phyloP scores from a whole-genome alignment of 2,888 invertebrate genomes.

The Smittia sp. region DNA sequence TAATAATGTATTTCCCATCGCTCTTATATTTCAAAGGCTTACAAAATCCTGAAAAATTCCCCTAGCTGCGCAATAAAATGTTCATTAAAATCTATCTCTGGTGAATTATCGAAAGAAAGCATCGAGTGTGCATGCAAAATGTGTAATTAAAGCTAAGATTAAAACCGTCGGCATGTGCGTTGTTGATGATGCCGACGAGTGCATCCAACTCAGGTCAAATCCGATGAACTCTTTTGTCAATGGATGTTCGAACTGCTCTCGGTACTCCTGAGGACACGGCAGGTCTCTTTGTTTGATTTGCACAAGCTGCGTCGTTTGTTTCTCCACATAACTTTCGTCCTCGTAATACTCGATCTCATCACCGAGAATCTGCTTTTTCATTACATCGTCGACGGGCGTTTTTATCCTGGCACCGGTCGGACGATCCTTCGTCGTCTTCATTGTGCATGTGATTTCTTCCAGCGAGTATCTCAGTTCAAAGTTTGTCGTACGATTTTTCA shows the following conservation, averaged over 20 bases:
- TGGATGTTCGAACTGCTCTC: conserved; percentile 27
- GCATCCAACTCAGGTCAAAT: conserved; percentile 28
- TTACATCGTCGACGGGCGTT: not conserved
- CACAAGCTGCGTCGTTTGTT: not conserved
- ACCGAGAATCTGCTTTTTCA: not conserved
- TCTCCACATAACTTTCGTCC: conserved; percentile 19
- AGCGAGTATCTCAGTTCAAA: conserved; percentile 65
- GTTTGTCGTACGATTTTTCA: conserved; percentile 73
- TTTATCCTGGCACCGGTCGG: not conserved
- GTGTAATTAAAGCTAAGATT: conserved; percentile 28
- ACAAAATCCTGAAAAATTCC: no score
- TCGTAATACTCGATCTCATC: conserved; percentile 16
- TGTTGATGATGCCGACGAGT: not conserved
- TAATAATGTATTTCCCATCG: no score
- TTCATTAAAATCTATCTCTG: not conserved
- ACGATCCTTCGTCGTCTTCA: conserved; percentile 53
- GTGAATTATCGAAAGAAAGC: conserved; percentile 37
- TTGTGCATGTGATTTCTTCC: conserved; percentile 68
- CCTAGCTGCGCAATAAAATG: not conserved
- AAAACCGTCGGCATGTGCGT: not conserved
- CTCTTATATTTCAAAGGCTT: no score
- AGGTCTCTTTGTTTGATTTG: not conserved
- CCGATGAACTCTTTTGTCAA: conserved; percentile 23
- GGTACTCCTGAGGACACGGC: conserved; percentile 27
- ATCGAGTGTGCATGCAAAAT: conserved; percentile 26